Evolutionary conservation across 2,888 invertebrate genomes (phyloP), one percentile per base, ranked within the genome.

Genomic region (Protodeltote pygarga): DNA sequence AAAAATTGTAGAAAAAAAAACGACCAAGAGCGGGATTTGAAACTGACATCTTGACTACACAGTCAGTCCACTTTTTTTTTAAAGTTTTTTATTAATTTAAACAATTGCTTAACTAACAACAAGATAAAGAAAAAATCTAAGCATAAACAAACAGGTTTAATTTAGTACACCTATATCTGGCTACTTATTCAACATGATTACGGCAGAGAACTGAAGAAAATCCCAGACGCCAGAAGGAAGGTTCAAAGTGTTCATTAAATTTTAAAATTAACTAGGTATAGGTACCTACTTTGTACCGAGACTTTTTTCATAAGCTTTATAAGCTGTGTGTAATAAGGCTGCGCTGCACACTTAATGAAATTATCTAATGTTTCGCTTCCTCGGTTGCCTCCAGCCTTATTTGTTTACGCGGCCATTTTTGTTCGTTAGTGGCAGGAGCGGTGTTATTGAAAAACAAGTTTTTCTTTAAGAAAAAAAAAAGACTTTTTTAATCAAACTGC

Each of bases 211-310:
- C 8, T 14, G 29, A 20, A 25, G n/a, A 9, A 40, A 21, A 41
- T 20, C 11, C 19, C 1, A 34, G n/a, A n/a, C n/a, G n/a, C n/a
- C n/a, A 28, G 35, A 16, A 47, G 47, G 20, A 28, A 44, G 44
- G 28, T n/a, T n/a, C n/a, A 35, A 61, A 44, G 28, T 33, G 16
- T 61, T 48, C 34, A 45, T 51, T 33, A 48, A 32, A 39, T 60
- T 65, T 47, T 61, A 20, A 63, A 63, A 55, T 65, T 60, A 61
- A 37, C 47, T 27, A 54, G n/a, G n/a, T n/a, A n/a, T n/a, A n/a
- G n/a, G n/a, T 65, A 29, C n/a, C n/a, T 47, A 39, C 10, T 29
- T 41, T 37, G 37, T 6, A 24, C 8, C 33, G 15, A 1, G 21
- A 31, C 41, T 62, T 24, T 23, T 11, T 45, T 35, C 14, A 29